phyloP scores from a whole-genome alignment of 2,113 vertebrate species.

The Saguinus imperator region DNA sequence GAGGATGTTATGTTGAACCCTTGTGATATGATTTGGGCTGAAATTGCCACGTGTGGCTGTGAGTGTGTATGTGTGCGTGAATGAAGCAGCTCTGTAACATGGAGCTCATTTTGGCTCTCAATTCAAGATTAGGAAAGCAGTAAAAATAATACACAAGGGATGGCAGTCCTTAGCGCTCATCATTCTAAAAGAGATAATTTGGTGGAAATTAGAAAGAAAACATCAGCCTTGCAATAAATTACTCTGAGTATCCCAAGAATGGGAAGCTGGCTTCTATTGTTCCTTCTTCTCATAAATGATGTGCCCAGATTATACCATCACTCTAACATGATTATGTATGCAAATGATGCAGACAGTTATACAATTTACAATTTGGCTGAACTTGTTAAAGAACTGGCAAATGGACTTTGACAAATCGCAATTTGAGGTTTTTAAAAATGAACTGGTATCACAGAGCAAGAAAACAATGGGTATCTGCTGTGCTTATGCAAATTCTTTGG shows the following conservation, averaged over 20 bases:
- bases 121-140: slow-evolving; percentile 70
- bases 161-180: slow-evolving; percentile 53
- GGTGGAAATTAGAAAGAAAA: slow-evolving; percentile 80
- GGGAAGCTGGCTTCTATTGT: slow-evolving; percentile 75
- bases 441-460: slow-evolving; percentile 70
- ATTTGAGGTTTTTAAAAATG: slow-evolving; percentile 75
- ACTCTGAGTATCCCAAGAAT: slow-evolving; percentile 70
- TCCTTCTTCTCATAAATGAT: slow-evolving; percentile 74
- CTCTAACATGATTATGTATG: slow-evolving; percentile 79
- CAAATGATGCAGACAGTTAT: slow-evolving; percentile 76
- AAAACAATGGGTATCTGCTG: slow-evolving; percentile 53
- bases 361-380: slow-evolving; percentile 78
- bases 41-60: slow-evolving; percentile 24
- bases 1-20: slow-evolving; percentile 56
- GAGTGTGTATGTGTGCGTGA: background rate
- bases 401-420: slow-evolving; percentile 76
- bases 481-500: slow-evolving; percentile 65
- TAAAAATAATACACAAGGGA: slow-evolving; percentile 72
- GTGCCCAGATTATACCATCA: slow-evolving; percentile 76
- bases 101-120: slow-evolving; percentile 61
- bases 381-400: slow-evolving; percentile 76
- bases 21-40: slow-evolving; percentile 56
- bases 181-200: slow-evolving; percentile 80
- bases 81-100: slow-evolving; percentile 27
- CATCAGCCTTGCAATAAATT: slow-evolving; percentile 78